phyloP scores from a whole-genome alignment of 2,797 vertebrate genomes.

The Artibeus lituratus region DNA sequence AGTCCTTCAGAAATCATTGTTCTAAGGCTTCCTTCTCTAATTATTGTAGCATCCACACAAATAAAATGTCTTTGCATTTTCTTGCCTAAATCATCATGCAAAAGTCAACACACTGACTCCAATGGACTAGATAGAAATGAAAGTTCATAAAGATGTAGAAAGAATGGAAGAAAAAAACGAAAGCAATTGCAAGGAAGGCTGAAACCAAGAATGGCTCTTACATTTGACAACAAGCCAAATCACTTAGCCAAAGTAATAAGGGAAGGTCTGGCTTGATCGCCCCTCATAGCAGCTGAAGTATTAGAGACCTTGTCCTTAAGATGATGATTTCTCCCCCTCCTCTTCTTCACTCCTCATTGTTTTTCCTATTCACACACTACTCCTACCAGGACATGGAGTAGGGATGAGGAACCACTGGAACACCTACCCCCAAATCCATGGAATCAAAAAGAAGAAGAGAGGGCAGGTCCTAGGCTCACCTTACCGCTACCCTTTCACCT shows the following conservation, averaged over 20 bases:
- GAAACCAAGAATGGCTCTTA: not conserved
- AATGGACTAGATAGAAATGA: not conserved
- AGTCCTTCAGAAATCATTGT: not conserved
- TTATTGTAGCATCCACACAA: not conserved
- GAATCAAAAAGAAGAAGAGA: not conserved
- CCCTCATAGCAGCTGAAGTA: not conserved
- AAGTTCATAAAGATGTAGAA: not conserved
- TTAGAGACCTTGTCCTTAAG: not conserved
- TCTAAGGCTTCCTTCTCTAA: not conserved
- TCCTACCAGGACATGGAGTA: not conserved
- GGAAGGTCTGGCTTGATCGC: not conserved
- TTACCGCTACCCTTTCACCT: not conserved
- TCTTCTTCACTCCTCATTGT: not conserved
- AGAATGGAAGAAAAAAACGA: not conserved
- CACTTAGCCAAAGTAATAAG: not conserved
- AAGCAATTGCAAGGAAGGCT: not conserved
- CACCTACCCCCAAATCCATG: not conserved
- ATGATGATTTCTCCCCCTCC: not conserved
- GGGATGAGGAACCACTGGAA: not conserved
- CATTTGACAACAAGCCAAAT: not conserved
- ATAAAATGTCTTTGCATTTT: not conserved
- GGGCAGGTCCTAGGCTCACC: not conserved
- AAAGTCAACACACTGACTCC: not conserved
- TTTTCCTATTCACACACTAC: not conserved
- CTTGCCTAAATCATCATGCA: not conserved